Evolutionary conservation across 2,888 invertebrate species (phyloP), one percentile per base, ranked within the genome.

Genomic region (Timema cristinae): DNA sequence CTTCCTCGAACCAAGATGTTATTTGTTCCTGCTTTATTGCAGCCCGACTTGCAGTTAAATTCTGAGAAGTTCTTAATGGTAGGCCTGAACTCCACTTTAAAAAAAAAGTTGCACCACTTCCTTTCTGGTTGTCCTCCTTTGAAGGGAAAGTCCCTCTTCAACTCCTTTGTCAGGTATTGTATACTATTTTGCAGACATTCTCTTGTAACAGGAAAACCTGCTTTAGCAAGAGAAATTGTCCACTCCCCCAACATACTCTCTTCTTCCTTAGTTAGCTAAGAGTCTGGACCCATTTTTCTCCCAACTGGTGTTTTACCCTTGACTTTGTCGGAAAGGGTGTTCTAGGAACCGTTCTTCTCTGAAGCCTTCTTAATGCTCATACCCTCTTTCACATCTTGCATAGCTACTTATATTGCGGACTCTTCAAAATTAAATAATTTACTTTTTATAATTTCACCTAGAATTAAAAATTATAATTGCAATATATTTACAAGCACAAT

Each of bases 41-140:
- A 67, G 78, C 76, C 73, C 79, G 68, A 8, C 74, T 66, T 16
- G 73, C 67, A 8, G 77, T 77, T 59, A 80, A 76, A 74, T 79
- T 79, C 76, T 80, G 78, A 9, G 79, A 72, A 50, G 77, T 75
- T 48, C 78, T 74, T 74, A 76, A 63, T 9, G 77, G 70, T 7
- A 81, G 72, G 67, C 77, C 76, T 63, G 79, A 78, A 74, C 81
- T 79, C 70, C 80, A n/a, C 75, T 69, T 77, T 76, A 71, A 79
- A 71, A 77, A 81, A 82, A 8, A 69, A 72, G 51, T 77, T 72
- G 72, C 77, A 81, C 81, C 81, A 82, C 54, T 79, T 78, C 70
- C 78, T 72, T 15, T 76, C 76, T 51, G 76, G 76, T 16, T 69
- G 68, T 68, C 70, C 70, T 67, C 75, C 72, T 16, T 67, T 74